Percentiles rank a stretch among this genome's conserved stretches.
Conservation (phyloP, 1,140 invertebrate genomes). For the Rhopalosiphum maidis region DNA sequence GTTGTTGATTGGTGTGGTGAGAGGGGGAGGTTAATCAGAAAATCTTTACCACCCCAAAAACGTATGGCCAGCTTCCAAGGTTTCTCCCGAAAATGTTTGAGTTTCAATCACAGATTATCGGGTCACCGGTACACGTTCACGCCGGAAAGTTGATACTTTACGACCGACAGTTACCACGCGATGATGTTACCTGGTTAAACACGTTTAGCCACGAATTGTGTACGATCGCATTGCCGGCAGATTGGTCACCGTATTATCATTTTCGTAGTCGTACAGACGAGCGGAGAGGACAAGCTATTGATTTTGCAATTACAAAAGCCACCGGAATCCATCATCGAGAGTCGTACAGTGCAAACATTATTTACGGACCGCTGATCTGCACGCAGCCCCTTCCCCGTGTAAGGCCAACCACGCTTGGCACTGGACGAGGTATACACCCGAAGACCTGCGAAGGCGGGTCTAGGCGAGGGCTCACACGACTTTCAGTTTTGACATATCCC, state of each 20-base stretch:
- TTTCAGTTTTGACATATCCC: slow-evolving; percentile 9
- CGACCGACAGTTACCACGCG: neutral
- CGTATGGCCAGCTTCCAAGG: neutral
- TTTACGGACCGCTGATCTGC: slow-evolving; percentile 43
- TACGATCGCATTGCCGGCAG: neutral
- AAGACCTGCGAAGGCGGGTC: neutral
- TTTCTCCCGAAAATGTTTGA: neutral
- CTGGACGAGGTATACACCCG: neutral
- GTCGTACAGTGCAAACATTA: slow-evolving; percentile 37
- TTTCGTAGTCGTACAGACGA: neutral
- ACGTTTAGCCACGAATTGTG: neutral
- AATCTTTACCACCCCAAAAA: neutral
- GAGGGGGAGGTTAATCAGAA: neutral
- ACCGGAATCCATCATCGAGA: slow-evolving; percentile 38
- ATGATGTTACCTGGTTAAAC: slow-evolving; percentile 5
- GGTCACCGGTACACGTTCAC: too few relatives aligned
- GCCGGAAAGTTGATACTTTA: neutral
- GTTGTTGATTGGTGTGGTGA: neutral
- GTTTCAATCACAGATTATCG: neutral
- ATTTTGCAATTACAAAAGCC: slow-evolving; percentile 57
- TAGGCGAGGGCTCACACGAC: neutral
- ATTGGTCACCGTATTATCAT: neutral
- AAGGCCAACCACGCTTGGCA: neutral
- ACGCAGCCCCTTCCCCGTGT: neutral
- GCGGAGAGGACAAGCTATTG: neutral